Conservation (phyloP, 2,888 invertebrate species). For the Phengaris alcon region DNA sequence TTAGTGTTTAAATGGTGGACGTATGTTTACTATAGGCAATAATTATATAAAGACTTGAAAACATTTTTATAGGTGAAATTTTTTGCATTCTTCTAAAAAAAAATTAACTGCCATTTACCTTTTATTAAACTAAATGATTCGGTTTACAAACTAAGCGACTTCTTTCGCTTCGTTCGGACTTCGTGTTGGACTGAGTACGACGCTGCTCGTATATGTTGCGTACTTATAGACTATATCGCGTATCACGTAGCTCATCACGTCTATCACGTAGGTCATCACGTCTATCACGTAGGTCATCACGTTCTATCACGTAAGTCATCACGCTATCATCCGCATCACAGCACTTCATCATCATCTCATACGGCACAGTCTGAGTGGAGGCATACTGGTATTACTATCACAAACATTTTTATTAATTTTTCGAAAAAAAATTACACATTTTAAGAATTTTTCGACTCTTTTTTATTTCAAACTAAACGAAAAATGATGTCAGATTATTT, state of each 20-base stretch:
- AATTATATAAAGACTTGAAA: conserved; percentile 72
- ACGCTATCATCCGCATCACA: conserved; percentile 75
- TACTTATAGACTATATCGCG: conserved; percentile 48
- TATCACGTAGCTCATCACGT: conserved; percentile 39
- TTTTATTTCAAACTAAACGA: neutral
- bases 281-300: conserved; percentile 43
- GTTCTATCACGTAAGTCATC: conserved; percentile 46
- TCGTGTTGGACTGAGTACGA: conserved; percentile 55
- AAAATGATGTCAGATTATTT: neutral
- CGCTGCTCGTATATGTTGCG: conserved; percentile 56
- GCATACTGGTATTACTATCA: conserved; percentile 57
- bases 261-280: conserved; percentile 43
- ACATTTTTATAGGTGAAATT: conserved; percentile 67
- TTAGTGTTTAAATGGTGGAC: conserved; percentile 48
- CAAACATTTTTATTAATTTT: neutral
- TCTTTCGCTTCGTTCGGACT: conserved; percentile 37
- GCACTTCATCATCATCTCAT: conserved; percentile 64
- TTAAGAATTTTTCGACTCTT: neutral
- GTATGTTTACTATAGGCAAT: conserved; percentile 60
- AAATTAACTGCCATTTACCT: conserved; percentile 68
- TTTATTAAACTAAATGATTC: conserved; percentile 50
- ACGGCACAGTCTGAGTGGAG: conserved; percentile 72
- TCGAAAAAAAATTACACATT: neutral
- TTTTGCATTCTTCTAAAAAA: conserved; percentile 64
- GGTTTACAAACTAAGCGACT: conserved; percentile 40